Percentiles rank a stretch among this genome's conserved stretches.
phyloP scores from a whole-genome alignment of 1,140 invertebrate species.

The Habropoda laboriosa region DNA sequence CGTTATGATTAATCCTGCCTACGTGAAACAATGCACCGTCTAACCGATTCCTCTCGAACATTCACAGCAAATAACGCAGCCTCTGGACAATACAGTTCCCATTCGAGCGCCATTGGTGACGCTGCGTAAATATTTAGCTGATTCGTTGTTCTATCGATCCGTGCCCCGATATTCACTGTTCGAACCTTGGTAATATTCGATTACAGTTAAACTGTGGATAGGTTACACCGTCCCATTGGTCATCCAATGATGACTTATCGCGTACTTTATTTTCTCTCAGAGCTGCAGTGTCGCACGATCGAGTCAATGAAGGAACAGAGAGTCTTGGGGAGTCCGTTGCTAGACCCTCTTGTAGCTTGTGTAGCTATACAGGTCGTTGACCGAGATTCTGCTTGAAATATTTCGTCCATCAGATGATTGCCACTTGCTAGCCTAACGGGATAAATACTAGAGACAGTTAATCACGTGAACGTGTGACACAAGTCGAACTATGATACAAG shows the following conservation, averaged over 20 bases:
- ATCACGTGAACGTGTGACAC: background rate
- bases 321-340: no score
- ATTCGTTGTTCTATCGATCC: background rate
- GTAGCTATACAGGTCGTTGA: background rate
- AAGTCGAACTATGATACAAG: background rate
- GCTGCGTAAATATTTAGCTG: background rate
- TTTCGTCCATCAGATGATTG: background rate
- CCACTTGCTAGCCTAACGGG: background rate
- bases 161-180: background rate
- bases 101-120: background rate
- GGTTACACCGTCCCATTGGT: no score
- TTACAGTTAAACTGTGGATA: background rate
- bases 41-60: background rate
- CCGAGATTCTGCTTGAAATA: background rate
- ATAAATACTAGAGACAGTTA: background rate
- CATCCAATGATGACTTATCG: no score
- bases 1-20: slow-evolving; percentile 31
- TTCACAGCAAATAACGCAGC: slow-evolving; percentile 11
- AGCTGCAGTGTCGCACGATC: no score
- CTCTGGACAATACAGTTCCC: background rate
- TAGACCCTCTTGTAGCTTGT: no score
- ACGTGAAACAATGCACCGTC: background rate
- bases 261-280: no score
- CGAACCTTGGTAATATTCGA: background rate
- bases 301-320: no score